Evolutionary conservation across 2,113 vertebrate species (phyloP).

Genomic region (Thomomys bottae): DNA sequence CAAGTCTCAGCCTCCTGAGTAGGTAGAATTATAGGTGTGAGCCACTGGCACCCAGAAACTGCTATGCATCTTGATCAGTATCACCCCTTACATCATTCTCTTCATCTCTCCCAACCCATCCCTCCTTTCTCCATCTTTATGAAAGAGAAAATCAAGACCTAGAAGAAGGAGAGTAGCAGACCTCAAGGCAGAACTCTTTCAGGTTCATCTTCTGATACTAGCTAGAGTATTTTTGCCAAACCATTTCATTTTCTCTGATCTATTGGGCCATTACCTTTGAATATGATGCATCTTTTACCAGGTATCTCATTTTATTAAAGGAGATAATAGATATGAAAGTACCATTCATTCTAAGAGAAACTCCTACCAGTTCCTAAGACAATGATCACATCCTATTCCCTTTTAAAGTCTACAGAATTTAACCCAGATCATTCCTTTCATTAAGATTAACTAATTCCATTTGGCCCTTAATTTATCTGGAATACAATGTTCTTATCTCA

Average conservation of each 20-base stretch:
- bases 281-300: background rate
- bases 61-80: no score
- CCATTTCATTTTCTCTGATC: background rate
- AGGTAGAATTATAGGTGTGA: no score
- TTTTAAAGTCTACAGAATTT: background rate
- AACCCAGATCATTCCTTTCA: background rate
- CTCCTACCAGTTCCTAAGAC: background rate
- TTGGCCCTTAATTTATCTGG: background rate
- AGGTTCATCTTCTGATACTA: background rate
- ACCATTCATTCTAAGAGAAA: background rate
- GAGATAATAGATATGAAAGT: background rate
- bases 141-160: background rate
- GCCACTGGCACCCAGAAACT: no score
- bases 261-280: background rate
- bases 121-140: no score
- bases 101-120: no score
- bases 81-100: no score
- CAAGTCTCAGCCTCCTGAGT: no score
- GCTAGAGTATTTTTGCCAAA: background rate
- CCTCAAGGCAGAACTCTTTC: background rate
- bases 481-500: background rate
- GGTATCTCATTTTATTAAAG: conserved; percentile 12
- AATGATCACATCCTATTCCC: conserved; percentile 4
- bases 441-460: conserved; percentile 2
- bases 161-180: background rate